These are phyloP conservation scores for Natrix natrix DNA, from an alignment of 2,797 vertebrate genomes.

Conservation along the genomic window DNA sequence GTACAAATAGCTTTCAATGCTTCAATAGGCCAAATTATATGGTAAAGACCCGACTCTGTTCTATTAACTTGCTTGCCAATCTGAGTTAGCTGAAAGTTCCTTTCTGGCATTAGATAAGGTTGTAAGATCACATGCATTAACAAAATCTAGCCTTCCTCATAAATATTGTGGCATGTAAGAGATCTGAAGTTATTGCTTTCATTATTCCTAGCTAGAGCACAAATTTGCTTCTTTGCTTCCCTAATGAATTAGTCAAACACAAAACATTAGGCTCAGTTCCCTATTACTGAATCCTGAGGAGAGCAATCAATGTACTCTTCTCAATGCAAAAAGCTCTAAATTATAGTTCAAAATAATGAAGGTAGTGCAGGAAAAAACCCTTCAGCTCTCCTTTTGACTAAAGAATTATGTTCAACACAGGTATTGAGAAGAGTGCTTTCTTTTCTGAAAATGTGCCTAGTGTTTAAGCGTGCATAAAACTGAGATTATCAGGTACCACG, in stretches of 20 bases:
- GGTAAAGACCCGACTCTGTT: background rate
- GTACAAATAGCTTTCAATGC: background rate
- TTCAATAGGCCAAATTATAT: background rate
- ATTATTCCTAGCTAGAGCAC: background rate
- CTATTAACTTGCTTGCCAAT: background rate
- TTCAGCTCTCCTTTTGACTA: background rate
- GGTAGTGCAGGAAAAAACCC: background rate
- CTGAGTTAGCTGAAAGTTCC: background rate
- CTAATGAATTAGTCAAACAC: background rate
- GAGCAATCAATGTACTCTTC: background rate
- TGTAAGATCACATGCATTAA: background rate
- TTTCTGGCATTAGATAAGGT: background rate
- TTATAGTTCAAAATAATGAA: background rate
- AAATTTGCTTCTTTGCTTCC: background rate
- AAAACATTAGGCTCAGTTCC: background rate
- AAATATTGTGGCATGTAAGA: background rate
- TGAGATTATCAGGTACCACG: background rate
- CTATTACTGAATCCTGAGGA: background rate
- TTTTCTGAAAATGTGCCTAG: background rate
- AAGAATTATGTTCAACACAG: background rate
- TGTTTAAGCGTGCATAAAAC: background rate
- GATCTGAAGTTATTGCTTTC: background rate
- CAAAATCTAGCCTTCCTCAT: background rate
- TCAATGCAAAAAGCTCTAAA: background rate
- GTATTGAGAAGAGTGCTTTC: background rate